These are phyloP conservation scores for Anthonomus grandis DNA, from an alignment of 1,140 invertebrate genomes.

Conservation along the genomic window DNA sequence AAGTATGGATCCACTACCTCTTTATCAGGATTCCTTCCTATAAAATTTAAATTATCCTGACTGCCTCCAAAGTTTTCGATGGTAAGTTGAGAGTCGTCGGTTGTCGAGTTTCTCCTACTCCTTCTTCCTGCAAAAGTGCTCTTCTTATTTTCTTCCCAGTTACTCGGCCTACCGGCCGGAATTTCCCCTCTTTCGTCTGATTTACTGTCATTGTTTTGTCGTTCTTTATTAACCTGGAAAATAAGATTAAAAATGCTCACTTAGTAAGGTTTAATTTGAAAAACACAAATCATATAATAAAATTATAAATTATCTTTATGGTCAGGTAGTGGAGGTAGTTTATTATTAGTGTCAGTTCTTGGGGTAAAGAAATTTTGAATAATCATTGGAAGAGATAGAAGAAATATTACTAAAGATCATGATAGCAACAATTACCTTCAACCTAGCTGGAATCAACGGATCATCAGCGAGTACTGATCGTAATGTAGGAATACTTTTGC, in stretches of 20 bases:
- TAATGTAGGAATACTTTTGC: constrained; percentile 73
- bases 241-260: too few species aligned
- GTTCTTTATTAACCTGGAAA: constrained; percentile 57
- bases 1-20: constrained; percentile 52
- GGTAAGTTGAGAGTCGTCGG: constrained; percentile 84
- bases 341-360: too few species aligned
- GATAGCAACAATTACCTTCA: constrained; percentile 37
- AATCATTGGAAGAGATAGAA: too few species aligned
- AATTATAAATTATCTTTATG: not conserved
- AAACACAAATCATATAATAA: not conserved
- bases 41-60: constrained; percentile 71
- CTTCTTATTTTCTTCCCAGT: constrained; percentile 72
- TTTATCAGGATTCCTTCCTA: constrained; percentile 73
- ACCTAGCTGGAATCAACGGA: constrained; percentile 55
- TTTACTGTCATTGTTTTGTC: constrained; percentile 60
- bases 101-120: constrained; percentile 77
- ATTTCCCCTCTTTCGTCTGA: constrained; percentile 60
- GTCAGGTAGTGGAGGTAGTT: not conserved
- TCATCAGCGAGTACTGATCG: constrained; percentile 57
- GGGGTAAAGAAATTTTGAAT: too few species aligned
- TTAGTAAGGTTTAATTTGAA: not conserved
- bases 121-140: constrained; percentile 75
- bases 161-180: constrained; percentile 77
- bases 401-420: too few species aligned
- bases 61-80: constrained; percentile 90